Conservation (phyloP, 1,140 invertebrate species). For the Habropoda laboriosa region DNA sequence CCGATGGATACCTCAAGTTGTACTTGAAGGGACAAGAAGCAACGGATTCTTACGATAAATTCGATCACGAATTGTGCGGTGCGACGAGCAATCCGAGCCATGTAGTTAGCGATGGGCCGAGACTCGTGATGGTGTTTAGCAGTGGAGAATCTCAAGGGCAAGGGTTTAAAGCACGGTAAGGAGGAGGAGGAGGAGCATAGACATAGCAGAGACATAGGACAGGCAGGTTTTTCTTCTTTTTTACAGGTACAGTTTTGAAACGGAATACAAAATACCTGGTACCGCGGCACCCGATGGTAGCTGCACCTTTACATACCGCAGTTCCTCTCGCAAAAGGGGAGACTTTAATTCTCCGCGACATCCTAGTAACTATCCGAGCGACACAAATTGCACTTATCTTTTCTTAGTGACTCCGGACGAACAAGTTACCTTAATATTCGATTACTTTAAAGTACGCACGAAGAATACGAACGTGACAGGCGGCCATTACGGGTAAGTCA, state of each 20-base stretch:
- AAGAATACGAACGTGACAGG: constrained; percentile 83
- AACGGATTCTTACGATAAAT: constrained; percentile 95
- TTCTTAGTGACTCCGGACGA: constrained; percentile 93
- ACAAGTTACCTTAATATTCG: constrained; percentile 95
- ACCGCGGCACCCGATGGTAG: constrained; percentile 94
- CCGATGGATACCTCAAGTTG: constrained; percentile 94
- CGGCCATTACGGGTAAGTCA: constrained; percentile 83
- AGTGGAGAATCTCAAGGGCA: constrained; percentile 93
- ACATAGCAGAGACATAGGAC: too few species aligned
- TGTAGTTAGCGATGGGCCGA: constrained; percentile 93
- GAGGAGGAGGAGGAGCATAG: too few species aligned
- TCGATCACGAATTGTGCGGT: constrained; percentile 96
- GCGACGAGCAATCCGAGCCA: constrained; percentile 86
- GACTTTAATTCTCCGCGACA: constrained; percentile 97
- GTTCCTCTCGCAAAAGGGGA: constrained; percentile 91
- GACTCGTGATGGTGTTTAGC: constrained; percentile 96
- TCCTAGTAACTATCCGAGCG: constrained; percentile 96
- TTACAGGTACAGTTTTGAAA: constrained; percentile 89
- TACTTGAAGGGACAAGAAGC: constrained; percentile 96
- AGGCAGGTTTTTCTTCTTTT: neutral
- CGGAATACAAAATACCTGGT: constrained; percentile 96
- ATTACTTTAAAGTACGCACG: constrained; percentile 94
- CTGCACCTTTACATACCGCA: constrained; percentile 95
- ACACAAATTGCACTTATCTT: constrained; percentile 95
- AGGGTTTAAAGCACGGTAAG: constrained; percentile 92